Evolutionary conservation across 2,888 invertebrate species (phyloP), one percentile per base, ranked within the genome.

Genomic region (Chrysodeixis includens): DNA sequence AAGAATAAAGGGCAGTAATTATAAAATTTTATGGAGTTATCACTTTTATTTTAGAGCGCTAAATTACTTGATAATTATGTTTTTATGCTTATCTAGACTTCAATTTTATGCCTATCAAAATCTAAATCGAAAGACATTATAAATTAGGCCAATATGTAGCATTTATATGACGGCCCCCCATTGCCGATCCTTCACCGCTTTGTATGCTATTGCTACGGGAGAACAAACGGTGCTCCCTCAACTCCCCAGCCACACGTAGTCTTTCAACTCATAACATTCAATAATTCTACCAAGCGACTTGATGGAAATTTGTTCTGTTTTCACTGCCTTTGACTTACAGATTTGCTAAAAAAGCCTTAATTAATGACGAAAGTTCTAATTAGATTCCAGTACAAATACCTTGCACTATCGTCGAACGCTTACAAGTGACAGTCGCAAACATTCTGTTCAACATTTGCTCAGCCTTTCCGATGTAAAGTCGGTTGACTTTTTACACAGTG

Each of bases 1-100:
- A 32, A 51, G 76, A 69, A 76, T 57, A 66, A 77, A 78, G 70
- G 64, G 64, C 77, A 30, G 67, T 77, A 73, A 78, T 79, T 79
- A 78, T 74, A 70, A 70, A 73, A 76, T 66, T 79, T 67, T 77
- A 60, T 56, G 12, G 30, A 20, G 35, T 56, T 55, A 66, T 70
- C 49, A 66, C 51, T 76, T 77, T 67, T 56, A n/a, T 14, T 59
- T 53, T 51, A 30, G 66, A 22, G 60, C 20, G 30, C 56, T 35
- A 30, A 55, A 10, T 46, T 16, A 35, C 9, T 30, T 30, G 22
- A 30, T 30, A 49, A 49, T 49, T 20, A 20, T 10, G 18, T 20
- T 49, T 49, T 49, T 1, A 20, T 49, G 20, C 46, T 18, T 18
- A 20, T 10, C 20, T 10, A 10, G 18, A 0, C 46, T 7, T 8